Evolutionary conservation across 2,113 vertebrate species (phyloP).

Genomic region (Danionella cerebrum): DNA sequence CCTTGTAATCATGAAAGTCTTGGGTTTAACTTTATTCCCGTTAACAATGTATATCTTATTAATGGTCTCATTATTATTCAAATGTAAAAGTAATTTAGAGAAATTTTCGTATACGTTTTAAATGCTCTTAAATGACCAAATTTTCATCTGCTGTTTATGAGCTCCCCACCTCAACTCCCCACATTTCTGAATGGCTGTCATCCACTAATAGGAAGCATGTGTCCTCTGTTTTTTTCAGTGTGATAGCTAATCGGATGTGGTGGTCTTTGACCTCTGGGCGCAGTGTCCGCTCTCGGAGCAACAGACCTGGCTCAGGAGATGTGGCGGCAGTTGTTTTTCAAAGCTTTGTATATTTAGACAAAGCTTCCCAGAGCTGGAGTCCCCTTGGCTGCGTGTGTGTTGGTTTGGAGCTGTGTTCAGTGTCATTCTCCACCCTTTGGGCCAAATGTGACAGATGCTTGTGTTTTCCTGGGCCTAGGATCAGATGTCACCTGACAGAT

Average conservation of each 20-base stretch:
- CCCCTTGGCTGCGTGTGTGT: conserved; percentile 10
- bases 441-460: conserved; percentile 46
- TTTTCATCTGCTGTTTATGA: too few species aligned
- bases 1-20: too few species aligned
- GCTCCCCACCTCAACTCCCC: background rate
- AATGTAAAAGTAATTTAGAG: too few species aligned
- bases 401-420: conserved; percentile 25
- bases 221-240: conserved; percentile 23
- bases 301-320: conserved; percentile 23
- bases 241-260: conserved; percentile 32
- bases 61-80: too few species aligned
- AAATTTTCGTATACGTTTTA: too few species aligned
- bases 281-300: conserved; percentile 4
- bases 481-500: conserved; percentile 44
- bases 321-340: conserved; percentile 17
- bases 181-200: background rate
- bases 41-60: too few species aligned
- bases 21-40: too few species aligned
- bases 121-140: too few species aligned
- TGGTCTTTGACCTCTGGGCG: conserved; percentile 18
- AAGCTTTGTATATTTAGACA: conserved; percentile 42
- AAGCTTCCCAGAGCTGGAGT: conserved; percentile 20
- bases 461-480: conserved; percentile 42
- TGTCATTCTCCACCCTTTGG: conserved; percentile 36
- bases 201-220: conserved; percentile 21